Evolutionary conservation across 2,113 vertebrate species (phyloP).

Genomic region (Theristicus caerulescens): DNA sequence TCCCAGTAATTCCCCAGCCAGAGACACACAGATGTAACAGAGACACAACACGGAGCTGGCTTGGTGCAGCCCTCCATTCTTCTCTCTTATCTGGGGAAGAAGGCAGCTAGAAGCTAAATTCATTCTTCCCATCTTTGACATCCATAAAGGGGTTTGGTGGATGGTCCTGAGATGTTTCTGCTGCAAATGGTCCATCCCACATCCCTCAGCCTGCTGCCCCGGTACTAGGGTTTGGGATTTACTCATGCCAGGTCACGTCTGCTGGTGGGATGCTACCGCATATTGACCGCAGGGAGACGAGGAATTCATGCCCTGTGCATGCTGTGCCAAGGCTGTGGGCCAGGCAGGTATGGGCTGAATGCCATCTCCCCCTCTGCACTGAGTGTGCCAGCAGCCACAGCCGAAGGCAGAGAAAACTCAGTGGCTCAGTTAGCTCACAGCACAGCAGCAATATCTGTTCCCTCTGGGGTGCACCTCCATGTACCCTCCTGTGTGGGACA

Average conservation of each 20-base stretch:
- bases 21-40: neutral
- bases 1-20: neutral
- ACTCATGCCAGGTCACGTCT: neutral
- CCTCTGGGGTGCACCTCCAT: neutral
- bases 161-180: neutral
- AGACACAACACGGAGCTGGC: neutral
- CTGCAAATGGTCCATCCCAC: neutral
- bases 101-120: neutral
- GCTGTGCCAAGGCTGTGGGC: neutral
- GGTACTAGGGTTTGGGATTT: neutral
- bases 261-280: neutral
- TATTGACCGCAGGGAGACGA: accelerated
- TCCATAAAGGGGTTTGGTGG: neutral
- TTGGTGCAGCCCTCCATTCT: neutral
- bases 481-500: accelerated
- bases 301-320: neutral
- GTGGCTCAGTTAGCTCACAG: neutral
- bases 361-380: neutral
- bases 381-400: neutral
- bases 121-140: neutral
- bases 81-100: neutral
- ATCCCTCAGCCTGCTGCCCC: neutral
- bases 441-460: neutral
- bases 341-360: neutral
- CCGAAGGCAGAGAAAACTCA: neutral